Percentiles rank a stretch among this genome's conserved stretches.
phyloP scores from a whole-genome alignment of 2,888 invertebrate species.

The Yponomeuta malinellus region DNA sequence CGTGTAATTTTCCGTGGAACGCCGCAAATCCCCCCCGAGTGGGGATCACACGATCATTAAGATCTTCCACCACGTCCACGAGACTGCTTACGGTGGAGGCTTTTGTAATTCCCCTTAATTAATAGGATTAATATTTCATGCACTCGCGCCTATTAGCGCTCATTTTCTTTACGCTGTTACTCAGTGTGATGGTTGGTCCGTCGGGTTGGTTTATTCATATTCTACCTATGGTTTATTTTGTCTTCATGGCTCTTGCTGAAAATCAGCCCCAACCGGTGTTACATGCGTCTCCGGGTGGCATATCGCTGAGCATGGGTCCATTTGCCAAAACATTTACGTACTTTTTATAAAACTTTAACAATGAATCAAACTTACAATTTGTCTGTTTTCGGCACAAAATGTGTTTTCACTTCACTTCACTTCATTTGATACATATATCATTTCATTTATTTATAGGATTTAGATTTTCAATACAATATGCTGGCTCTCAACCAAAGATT shows the following conservation, averaged over 20 bases:
- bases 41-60: slow-evolving; percentile 58
- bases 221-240: not conserved
- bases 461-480: no score
- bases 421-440: no score
- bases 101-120: slow-evolving; percentile 58
- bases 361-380: no score
- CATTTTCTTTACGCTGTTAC: slow-evolving; percentile 36
- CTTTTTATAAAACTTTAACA: no score
- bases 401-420: no score
- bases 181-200: not conserved
- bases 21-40: slow-evolving; percentile 43
- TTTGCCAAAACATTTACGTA: slow-evolving; percentile 11
- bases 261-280: not conserved
- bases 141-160: slow-evolving; percentile 51
- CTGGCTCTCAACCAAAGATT: no score
- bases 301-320: no score
- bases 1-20: slow-evolving; percentile 24
- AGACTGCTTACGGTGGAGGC: slow-evolving; percentile 46
- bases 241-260: not conserved
- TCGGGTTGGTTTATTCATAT: not conserved
- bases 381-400: no score
- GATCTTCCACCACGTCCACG: slow-evolving; percentile 39
- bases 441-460: no score
- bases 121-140: slow-evolving; percentile 65
- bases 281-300: not conserved